Percentiles rank a stretch among this genome's conserved stretches.
Conservation (phyloP, 2,797 vertebrate species). For the Erithacus rubecula region DNA sequence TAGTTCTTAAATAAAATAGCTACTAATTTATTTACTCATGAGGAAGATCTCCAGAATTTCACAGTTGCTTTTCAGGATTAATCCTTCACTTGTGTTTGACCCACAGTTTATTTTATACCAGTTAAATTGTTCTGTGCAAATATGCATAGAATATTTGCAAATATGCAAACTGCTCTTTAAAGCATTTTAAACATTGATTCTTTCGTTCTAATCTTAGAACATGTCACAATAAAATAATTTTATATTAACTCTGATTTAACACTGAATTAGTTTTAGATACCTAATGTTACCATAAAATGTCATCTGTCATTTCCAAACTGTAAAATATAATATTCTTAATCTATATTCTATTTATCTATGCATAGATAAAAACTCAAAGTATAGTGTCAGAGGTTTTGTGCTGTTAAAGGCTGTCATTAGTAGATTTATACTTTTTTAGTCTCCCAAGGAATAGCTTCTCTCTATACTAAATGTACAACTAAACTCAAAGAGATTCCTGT, state of each 20-base stretch:
- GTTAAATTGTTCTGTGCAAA: not conserved
- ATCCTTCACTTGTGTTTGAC: not conserved
- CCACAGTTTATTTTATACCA: not conserved
- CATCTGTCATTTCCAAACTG: not conserved
- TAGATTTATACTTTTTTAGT: not conserved
- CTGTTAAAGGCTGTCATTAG: not conserved
- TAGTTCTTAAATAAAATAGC: not conserved
- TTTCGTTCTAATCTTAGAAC: not conserved
- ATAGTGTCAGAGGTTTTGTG: not conserved
- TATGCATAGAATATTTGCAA: too few relatives aligned
- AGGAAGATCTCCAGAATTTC: not conserved
- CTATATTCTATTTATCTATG: not conserved
- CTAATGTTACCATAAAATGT: not conserved
- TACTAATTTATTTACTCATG: not conserved
- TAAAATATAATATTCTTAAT: not conserved
- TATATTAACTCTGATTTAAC: not conserved
- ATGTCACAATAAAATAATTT: not conserved
- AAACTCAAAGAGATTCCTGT: not conserved
- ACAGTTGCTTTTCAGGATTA: not conserved
- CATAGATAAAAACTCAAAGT: not conserved
- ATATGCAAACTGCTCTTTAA: not conserved
- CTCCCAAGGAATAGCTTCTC: not conserved
- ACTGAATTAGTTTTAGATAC: not conserved
- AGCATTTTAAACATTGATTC: not conserved
- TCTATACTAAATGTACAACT: not conserved